A percentile compares a stretch with the other conserved stretches of the same genome.
Conservation (phyloP, 2,888 invertebrate genomes). For the Rhingia rostrata region DNA sequence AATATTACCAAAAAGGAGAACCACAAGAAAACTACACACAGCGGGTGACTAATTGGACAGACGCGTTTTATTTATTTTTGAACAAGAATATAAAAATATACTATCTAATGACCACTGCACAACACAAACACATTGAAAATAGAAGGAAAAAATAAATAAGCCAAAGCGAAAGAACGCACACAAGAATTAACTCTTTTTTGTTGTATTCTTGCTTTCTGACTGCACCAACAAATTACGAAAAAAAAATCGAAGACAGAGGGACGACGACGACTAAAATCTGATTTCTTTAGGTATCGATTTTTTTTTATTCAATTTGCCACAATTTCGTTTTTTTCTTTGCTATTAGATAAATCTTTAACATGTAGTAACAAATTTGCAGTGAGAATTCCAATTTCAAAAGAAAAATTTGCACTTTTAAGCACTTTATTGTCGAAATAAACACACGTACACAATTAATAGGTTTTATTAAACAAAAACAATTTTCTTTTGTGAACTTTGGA, state of each 20-base stretch:
- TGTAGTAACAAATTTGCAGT: conserved; percentile 8
- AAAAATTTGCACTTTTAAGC: conserved; percentile 19
- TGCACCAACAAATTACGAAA: conserved; percentile 49
- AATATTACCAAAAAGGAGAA: conserved; percentile 40
- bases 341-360: conserved; percentile 26
- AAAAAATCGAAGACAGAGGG: conserved; percentile 56
- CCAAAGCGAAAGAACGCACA: conserved; percentile 37
- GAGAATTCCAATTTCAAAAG: conserved; percentile 14
- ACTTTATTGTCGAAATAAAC: conserved; percentile 1
- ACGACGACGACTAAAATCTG: conserved; percentile 54
- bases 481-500: conserved; percentile 61
- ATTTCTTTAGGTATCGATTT: conserved; percentile 71
- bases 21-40: conserved; percentile 10
- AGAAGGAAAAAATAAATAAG: conserved; percentile 44
- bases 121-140: conserved; percentile 50
- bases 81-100: conserved; percentile 13
- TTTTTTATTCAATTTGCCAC: conserved; percentile 67
- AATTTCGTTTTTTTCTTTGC: conserved; percentile 36
- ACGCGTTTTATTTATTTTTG: conserved; percentile 36
- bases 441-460: conserved; percentile 41
- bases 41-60: conserved; percentile 59
- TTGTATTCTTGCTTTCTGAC: conserved; percentile 42
- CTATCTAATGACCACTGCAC: conserved; percentile 54
- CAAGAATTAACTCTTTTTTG: conserved; percentile 41
- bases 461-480: conserved; percentile 52